These are phyloP conservation scores for Calephelis perditalis DNA, from an alignment of 2,888 invertebrate species.

Conservation along the genomic window DNA sequence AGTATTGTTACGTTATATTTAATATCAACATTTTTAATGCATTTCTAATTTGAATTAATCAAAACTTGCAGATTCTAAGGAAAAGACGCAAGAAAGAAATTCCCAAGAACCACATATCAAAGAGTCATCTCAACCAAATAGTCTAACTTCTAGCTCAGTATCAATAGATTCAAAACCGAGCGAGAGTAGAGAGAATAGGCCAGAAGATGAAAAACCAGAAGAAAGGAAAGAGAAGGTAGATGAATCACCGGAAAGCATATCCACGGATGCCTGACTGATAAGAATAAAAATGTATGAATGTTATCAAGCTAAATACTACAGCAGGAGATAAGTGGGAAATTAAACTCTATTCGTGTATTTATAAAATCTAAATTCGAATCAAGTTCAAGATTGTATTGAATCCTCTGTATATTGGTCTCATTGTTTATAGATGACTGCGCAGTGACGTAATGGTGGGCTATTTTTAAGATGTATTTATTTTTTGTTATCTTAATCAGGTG, in stretches of 20 bases:
- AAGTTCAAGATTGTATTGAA: background rate
- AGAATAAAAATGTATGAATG: constrained; percentile 45
- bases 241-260: constrained; percentile 33
- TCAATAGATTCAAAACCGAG: constrained; percentile 62
- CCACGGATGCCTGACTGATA: constrained; percentile 61
- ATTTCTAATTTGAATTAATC: background rate
- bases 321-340: constrained; percentile 14
- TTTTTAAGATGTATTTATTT: constrained; percentile 4
- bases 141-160: constrained; percentile 62
- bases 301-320: constrained; percentile 18
- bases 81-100: constrained; percentile 56
- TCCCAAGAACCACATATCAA: constrained; percentile 63
- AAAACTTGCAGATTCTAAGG: constrained; percentile 36
- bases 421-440: constrained; percentile 7
- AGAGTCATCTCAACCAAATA: constrained; percentile 64
- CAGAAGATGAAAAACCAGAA: constrained; percentile 30
- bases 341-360: constrained; percentile 1
- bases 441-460: background rate
- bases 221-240: constrained; percentile 34
- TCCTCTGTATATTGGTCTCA: constrained; percentile 10
- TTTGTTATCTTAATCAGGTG: background rate
- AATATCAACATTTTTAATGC: too few species aligned
- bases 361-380: constrained; percentile 9
- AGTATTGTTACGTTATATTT: too few species aligned
- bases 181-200: constrained; percentile 15